Percentiles rank a stretch among this genome's conserved stretches.
These are phyloP conservation scores for Drosophila demipolita DNA, from an alignment of 2,888 invertebrate genomes.

Conservation along the genomic window DNA sequence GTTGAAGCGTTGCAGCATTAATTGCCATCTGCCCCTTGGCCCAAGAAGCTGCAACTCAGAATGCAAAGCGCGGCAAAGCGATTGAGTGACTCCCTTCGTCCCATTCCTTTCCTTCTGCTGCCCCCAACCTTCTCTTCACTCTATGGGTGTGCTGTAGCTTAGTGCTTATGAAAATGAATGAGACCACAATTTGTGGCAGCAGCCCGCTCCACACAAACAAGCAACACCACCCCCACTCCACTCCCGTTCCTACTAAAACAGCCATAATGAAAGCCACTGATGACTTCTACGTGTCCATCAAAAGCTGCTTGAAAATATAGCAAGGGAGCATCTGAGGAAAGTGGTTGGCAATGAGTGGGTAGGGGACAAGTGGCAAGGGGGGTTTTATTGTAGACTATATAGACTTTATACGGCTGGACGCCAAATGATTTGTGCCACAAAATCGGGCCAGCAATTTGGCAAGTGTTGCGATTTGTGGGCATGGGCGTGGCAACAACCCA, in stretches of 20 bases:
- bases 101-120: neutral
- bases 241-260: neutral
- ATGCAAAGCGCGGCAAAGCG: constrained; percentile 11
- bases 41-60: constrained; percentile 14
- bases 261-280: constrained; percentile 60
- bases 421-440: constrained; percentile 50
- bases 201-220: neutral
- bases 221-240: neutral
- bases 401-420: constrained; percentile 7
- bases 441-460: constrained; percentile 49
- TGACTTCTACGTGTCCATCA: constrained; percentile 66
- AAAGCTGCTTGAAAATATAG: constrained; percentile 4
- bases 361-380: neutral
- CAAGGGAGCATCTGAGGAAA: neutral
- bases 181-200: constrained; percentile 50
- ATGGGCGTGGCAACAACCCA: constrained; percentile 11
- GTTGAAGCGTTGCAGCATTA: constrained; percentile 54
- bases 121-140: neutral
- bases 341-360: neutral
- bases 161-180: constrained; percentile 63
- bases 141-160: constrained; percentile 17
- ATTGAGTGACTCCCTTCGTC: constrained; percentile 5
- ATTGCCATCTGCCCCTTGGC: constrained; percentile 43
- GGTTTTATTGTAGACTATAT: neutral
- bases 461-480: constrained; percentile 24